Conservation (phyloP, 2,888 invertebrate species). For the Heteromyza rotundicornis region DNA sequence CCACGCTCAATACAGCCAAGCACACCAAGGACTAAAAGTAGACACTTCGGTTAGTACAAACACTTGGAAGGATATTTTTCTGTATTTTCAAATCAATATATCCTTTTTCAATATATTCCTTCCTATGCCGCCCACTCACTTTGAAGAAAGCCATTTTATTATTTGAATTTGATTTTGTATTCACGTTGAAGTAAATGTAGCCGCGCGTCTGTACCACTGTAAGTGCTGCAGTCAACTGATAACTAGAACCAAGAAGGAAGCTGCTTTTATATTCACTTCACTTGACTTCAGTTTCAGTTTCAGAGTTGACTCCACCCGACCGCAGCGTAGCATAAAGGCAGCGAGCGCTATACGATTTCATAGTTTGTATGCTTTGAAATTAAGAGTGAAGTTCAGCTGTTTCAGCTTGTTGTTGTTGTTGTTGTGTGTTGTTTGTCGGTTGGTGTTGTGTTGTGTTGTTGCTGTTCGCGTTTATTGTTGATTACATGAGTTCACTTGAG, state of each 20-base stretch:
- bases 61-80: conserved; percentile 4
- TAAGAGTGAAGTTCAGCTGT: conserved; percentile 49
- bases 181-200: conserved; percentile 32
- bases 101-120: conserved; percentile 7
- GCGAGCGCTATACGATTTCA: conserved; percentile 33
- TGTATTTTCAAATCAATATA: conserved; percentile 15
- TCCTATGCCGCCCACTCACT: conserved; percentile 59
- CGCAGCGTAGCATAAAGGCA: conserved; percentile 13
- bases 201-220: conserved; percentile 47
- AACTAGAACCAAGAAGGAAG: conserved; percentile 63
- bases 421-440: conserved; percentile 18
- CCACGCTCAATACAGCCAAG: conserved; percentile 60
- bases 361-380: conserved; percentile 35
- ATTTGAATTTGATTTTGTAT: conserved; percentile 31
- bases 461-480: conserved; percentile 12
- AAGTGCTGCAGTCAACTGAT: conserved; percentile 63
- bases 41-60: conserved; percentile 7
- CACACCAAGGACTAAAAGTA: conserved; percentile 58
- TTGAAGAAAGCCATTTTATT: conserved; percentile 63
- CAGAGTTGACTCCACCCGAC: conserved; percentile 62
- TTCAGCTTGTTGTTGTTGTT: conserved; percentile 5
- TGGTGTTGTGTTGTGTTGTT: neutral
- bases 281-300: no score
- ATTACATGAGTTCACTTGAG: conserved; percentile 3
- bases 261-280: conserved; percentile 63